phyloP scores from a whole-genome alignment of 1,140 invertebrate species.

The Acromyrmex heyeri region DNA sequence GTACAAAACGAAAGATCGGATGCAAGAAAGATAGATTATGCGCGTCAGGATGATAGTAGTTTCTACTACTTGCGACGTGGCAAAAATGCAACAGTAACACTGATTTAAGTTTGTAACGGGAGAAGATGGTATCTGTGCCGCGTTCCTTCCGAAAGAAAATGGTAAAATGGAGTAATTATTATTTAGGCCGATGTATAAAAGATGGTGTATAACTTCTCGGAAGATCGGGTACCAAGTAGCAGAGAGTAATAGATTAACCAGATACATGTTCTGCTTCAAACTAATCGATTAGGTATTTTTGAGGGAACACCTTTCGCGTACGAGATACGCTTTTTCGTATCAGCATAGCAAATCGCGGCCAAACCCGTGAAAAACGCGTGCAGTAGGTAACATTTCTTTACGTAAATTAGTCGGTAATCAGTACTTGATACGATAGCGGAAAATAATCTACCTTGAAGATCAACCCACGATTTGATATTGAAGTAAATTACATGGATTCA shows the following conservation, averaged over 20 bases:
- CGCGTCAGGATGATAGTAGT: slow-evolving; percentile 19
- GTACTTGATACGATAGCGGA: slow-evolving; percentile 45
- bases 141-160: slow-evolving; percentile 54
- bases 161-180: slow-evolving; percentile 62
- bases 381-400: slow-evolving; percentile 35
- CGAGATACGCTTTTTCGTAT: slow-evolving; percentile 38
- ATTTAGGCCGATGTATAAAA: slow-evolving; percentile 45
- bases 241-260: slow-evolving; percentile 70
- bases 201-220: slow-evolving; percentile 36
- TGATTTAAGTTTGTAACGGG: slow-evolving; percentile 50
- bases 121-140: slow-evolving; percentile 46
- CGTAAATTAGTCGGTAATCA: slow-evolving; percentile 59
- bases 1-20: not conserved
- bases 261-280: slow-evolving; percentile 59
- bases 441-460: slow-evolving; percentile 51
- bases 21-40: not conserved
- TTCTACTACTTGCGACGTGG: slow-evolving; percentile 36
- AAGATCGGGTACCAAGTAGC: slow-evolving; percentile 55
- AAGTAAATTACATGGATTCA: slow-evolving; percentile 54
- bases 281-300: slow-evolving; percentile 73
- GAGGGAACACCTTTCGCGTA: not conserved
- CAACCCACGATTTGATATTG: slow-evolving; percentile 39
- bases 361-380: slow-evolving; percentile 27
- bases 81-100: slow-evolving; percentile 41
- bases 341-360: slow-evolving; percentile 36